phyloP scores from a whole-genome alignment of 2,888 invertebrate species.

The Anoplius nigerrimus region DNA sequence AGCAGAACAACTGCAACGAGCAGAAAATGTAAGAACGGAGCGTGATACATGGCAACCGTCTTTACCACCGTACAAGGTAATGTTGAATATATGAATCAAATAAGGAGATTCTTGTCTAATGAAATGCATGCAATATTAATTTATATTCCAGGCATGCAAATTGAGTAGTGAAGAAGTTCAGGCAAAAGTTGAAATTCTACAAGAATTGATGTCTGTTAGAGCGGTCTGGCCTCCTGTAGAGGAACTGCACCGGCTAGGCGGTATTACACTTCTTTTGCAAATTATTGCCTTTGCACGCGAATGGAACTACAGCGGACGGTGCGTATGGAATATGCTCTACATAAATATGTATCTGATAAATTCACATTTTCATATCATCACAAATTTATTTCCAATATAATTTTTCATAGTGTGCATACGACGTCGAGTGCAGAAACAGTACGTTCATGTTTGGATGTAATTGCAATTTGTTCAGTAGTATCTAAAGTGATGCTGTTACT shows the following conservation, averaged over 20 bases:
- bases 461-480: constrained; percentile 92
- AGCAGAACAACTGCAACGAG: constrained; percentile 83
- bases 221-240: constrained; percentile 93
- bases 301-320: constrained; percentile 93
- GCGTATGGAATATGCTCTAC: constrained; percentile 39
- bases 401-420: constrained; percentile 59
- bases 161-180: constrained; percentile 87
- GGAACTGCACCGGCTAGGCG: constrained; percentile 89
- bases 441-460: constrained; percentile 88
- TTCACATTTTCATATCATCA: constrained; percentile 7
- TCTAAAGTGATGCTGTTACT: constrained; percentile 86
- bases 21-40: constrained; percentile 76
- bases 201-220: constrained; percentile 85
- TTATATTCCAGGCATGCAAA: constrained; percentile 74
- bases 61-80: constrained; percentile 76
- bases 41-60: constrained; percentile 70
- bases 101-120: neutral
- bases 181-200: constrained; percentile 88
- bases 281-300: constrained; percentile 93
- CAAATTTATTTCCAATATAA: constrained; percentile 6
- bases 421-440: constrained; percentile 85
- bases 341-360: neutral
- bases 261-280: constrained; percentile 87
- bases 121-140: neutral
- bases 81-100: neutral